A percentile compares a stretch with the other conserved stretches of the same genome.
Evolutionary conservation across 53 echinoderm and acorn worm genomes (phyloP).

Genomic region (Astropecten irregularis): DNA sequence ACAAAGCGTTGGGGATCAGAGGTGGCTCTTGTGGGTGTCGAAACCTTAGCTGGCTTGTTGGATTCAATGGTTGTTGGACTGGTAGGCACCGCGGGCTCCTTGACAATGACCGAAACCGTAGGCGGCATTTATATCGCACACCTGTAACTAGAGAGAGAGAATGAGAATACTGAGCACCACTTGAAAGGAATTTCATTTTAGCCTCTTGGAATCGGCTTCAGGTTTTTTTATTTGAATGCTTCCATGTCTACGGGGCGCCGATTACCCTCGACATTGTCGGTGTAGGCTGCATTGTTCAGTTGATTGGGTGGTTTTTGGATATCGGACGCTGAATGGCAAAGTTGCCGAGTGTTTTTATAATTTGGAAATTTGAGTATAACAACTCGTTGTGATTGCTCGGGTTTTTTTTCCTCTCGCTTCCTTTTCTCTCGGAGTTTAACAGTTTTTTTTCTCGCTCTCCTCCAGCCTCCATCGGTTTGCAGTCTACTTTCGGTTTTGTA

Average conservation of each 20-base stretch:
- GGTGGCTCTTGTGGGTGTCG: slow-evolving; percentile 33
- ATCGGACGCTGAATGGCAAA: slow-evolving; percentile 11
- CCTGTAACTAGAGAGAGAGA: slow-evolving; percentile 21
- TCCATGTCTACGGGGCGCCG: slow-evolving; percentile 35
- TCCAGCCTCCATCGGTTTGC: too few species aligned
- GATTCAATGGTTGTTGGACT: slow-evolving; percentile 3
- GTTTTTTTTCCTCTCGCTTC: too few species aligned
- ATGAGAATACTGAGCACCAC: background rate
- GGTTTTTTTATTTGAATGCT: background rate
- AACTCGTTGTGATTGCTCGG: slow-evolving; percentile 20
- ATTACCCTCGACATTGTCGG: slow-evolving; percentile 28
- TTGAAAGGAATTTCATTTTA: background rate
- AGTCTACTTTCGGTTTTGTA: slow-evolving; percentile 23
- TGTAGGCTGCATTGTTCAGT: slow-evolving; percentile 11
- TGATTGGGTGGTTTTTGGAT: slow-evolving; percentile 11
- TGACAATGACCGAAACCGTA: slow-evolving; percentile 39
- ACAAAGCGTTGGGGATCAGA: background rate
- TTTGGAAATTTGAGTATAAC: slow-evolving; percentile 38
- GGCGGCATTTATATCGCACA: slow-evolving; percentile 33
- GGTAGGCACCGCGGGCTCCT: background rate
- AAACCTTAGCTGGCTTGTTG: slow-evolving; percentile 12
- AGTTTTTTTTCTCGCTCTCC: slow-evolving; percentile 22
- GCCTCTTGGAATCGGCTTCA: background rate
- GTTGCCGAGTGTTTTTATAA: slow-evolving; percentile 41
- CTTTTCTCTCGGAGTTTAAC: slow-evolving; percentile 1